Percentiles rank a stretch among this genome's conserved stretches.
Evolutionary conservation across 2,888 invertebrate genomes (phyloP).

Genomic region (Limnephilus lunatus): DNA sequence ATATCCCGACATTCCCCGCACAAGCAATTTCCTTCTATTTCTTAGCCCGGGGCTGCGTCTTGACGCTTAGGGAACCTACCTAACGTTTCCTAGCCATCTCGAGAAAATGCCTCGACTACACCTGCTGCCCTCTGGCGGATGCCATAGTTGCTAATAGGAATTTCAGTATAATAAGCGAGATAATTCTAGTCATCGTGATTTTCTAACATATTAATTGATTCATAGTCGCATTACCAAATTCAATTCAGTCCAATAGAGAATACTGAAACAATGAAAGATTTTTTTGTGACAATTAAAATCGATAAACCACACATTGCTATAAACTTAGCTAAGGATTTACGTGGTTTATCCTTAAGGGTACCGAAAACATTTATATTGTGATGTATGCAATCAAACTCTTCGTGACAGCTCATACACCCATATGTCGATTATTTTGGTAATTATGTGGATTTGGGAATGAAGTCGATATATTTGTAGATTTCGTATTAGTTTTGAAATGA

Average conservation of each 20-base stretch:
- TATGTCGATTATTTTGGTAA: no score
- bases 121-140: background rate
- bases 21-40: background rate
- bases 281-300: no score
- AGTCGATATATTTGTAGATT: no score
- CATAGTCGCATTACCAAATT: background rate
- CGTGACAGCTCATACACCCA: no score
- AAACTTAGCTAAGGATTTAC: no score
- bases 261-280: no score
- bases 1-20: background rate
- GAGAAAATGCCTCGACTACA: background rate
- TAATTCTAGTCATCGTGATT: background rate
- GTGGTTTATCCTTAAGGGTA: no score
- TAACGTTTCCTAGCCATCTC: background rate
- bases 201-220: background rate
- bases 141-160: background rate
- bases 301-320: no score
- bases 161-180: background rate
- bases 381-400: no score
- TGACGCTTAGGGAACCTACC: background rate
- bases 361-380: no score
- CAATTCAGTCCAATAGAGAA: background rate
- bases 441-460: no score
- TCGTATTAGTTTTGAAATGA: no score
- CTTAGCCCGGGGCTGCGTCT: background rate